These are phyloP conservation scores for Cataglyphis albicans DNA, from an alignment of 2,888 invertebrate genomes.

Conservation along the genomic window DNA sequence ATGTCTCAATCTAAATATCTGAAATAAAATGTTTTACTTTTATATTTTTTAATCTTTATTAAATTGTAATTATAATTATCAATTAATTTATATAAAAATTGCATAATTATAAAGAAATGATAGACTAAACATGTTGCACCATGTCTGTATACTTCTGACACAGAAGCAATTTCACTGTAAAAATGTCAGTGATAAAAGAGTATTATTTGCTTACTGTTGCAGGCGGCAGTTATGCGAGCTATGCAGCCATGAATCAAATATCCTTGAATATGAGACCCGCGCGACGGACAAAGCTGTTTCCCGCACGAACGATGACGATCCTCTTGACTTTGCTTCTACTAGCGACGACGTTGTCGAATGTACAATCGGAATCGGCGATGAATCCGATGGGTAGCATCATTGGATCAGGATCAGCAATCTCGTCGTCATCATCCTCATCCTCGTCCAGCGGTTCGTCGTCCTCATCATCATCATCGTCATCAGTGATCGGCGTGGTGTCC, in stretches of 20 bases:
- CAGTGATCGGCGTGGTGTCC: constrained; percentile 76
- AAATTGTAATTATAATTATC: not conserved
- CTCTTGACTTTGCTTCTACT: constrained; percentile 65
- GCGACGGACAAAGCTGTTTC: constrained; percentile 73
- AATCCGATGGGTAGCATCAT: constrained; percentile 77
- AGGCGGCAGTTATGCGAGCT: constrained; percentile 81
- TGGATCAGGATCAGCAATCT: constrained; percentile 74
- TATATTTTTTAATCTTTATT: not conserved
- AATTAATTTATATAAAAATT: not conserved
- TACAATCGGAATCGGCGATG: constrained; percentile 77
- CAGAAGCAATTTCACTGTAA: not conserved
- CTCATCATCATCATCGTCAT: constrained; percentile 69
- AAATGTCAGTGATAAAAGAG: constrained; percentile 6
- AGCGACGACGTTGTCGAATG: constrained; percentile 71
- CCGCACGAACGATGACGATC: constrained; percentile 70
- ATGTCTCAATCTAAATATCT: too few relatives aligned
- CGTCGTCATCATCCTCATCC: constrained; percentile 74
- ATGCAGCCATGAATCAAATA: constrained; percentile 72
- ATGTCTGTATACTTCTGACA: not conserved
- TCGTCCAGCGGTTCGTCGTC: constrained; percentile 64
- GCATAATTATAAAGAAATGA: not conserved
- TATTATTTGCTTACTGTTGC: constrained; percentile 69
- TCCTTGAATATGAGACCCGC: constrained; percentile 76
- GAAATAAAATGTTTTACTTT: not conserved
- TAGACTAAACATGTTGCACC: not conserved